Percentiles rank a stretch among this genome's conserved stretches.
phyloP scores from a whole-genome alignment of 2,113 vertebrate genomes.

The Leptodactylus fuscus region DNA sequence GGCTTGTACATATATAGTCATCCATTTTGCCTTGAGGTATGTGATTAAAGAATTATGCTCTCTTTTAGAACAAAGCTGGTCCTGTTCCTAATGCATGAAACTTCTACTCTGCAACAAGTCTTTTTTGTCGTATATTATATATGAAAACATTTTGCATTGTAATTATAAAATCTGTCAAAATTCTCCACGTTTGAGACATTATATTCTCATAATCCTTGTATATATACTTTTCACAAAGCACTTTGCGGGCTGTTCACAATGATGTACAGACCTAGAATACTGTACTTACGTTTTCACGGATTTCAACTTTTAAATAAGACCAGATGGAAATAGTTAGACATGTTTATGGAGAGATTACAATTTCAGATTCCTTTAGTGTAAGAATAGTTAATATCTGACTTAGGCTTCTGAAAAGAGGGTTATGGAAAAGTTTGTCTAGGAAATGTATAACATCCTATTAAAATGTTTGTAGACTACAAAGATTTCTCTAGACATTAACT shows the following conservation, averaged over 20 bases:
- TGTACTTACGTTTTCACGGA: neutral
- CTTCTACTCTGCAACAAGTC: neutral
- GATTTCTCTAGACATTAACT: neutral
- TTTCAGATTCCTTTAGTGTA: conserved; percentile 28
- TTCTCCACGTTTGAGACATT: neutral
- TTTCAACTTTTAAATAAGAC: conserved; percentile 8
- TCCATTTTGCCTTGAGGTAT: neutral
- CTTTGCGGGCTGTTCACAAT: neutral
- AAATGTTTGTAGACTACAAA: conserved; percentile 23
- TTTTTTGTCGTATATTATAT: conserved; percentile 6
- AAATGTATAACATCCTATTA: neutral
- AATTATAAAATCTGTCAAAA: conserved; percentile 1
- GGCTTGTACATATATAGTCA: neutral
- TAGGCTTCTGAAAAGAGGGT: neutral
- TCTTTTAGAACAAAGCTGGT: neutral
- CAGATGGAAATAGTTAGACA: conserved; percentile 26
- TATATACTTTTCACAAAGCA: neutral
- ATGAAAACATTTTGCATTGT: conserved; percentile 18
- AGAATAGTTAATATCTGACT: conserved; percentile 34
- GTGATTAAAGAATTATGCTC: neutral
- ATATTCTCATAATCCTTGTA: neutral
- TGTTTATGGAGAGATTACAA: conserved; percentile 26
- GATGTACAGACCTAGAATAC: neutral
- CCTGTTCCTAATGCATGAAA: neutral
- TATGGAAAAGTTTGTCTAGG: neutral